Evolutionary conservation across 2,113 vertebrate species (phyloP), one percentile per base, ranked within the genome.

Genomic region (Hippocampus guttulatus): DNA sequence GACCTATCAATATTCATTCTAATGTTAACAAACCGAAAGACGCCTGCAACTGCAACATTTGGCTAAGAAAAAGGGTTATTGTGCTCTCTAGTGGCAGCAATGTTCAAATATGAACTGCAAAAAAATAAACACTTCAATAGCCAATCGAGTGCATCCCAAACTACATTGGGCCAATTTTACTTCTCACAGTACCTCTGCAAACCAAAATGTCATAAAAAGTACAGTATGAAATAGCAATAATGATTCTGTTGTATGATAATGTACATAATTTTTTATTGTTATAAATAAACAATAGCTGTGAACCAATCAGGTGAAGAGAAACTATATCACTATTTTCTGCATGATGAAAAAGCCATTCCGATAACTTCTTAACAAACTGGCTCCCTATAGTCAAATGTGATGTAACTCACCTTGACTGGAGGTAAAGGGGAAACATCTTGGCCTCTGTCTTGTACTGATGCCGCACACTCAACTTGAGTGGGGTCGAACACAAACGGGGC

Each of bases 401-500:
- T 71, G 14, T 45, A 70, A 93, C 92, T 92, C 84, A 93, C 92
- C 88, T 76, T 0, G 90, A 90, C 20, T 90, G 90, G 75, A 93
- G 89, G 80, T 93, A 91, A 68, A 92, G 85, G 40, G 91, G 91
- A 80, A 93, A 92, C 91, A 92, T 92, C 81, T 87, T 88, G 67
- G 77, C 79, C 60, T 81, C 62, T 82, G 57, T 69, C 65, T 66
- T 40, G 76, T 78, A 81, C 77, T 82, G 80, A 83, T 79, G 69
- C 68, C 74, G 67, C 70, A 80, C 73, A 82, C 75, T 63, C 43
- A 81, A 77, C 69, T 75, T 74, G 69, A 82, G 77, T 54, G 27
- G 68, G 78, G 54, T 62, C 33, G 15, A 62, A 33, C 25, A 78
- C 75, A 18, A 33, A 75, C 69, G 30, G 69, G 79, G 62, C 51